These are phyloP conservation scores for Sebastes diaconus DNA, from an alignment of 2,797 vertebrate species.

Conservation along the genomic window DNA sequence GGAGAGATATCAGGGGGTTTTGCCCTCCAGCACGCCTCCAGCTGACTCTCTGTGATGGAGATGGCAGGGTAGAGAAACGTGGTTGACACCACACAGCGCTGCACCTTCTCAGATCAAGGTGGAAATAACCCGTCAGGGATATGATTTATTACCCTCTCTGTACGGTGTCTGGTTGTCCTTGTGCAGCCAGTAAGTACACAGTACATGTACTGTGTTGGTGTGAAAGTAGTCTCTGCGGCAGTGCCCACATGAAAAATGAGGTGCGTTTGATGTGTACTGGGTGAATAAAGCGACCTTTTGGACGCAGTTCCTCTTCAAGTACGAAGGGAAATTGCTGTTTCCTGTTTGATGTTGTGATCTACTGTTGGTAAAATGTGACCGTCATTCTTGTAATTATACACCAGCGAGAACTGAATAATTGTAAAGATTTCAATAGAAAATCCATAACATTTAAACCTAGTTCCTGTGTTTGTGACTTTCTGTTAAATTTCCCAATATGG, in stretches of 20 bases:
- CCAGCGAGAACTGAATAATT: not conserved
- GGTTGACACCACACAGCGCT: conserved; percentile 5
- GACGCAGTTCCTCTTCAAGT: not conserved
- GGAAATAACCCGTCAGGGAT: not conserved
- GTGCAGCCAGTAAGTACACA: not conserved
- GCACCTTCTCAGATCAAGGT: not conserved
- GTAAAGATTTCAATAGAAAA: not conserved
- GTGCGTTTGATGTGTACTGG: conserved; percentile 3
- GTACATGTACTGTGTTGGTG: not conserved
- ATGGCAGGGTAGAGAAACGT: not conserved
- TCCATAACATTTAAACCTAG: not conserved
- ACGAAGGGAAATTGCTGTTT: conserved; percentile 16
- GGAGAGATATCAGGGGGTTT: not conserved
- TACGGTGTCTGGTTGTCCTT: conserved; percentile 21
- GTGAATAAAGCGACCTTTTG: conserved; percentile 6
- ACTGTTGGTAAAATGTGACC: not conserved
- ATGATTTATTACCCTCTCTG: conserved; percentile 16
- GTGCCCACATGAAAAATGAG: not conserved
- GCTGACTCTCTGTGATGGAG: conserved; percentile 10
- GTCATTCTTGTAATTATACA: not conserved
- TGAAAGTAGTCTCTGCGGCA: not conserved
- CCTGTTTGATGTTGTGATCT: conserved; percentile 1
- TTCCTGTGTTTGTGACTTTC: conserved; percentile 9
- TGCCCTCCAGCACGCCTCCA: not conserved
- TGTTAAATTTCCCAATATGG: conserved; percentile 9